phyloP scores from a whole-genome alignment of 2,888 invertebrate genomes.

The Agrochola circellaris region DNA sequence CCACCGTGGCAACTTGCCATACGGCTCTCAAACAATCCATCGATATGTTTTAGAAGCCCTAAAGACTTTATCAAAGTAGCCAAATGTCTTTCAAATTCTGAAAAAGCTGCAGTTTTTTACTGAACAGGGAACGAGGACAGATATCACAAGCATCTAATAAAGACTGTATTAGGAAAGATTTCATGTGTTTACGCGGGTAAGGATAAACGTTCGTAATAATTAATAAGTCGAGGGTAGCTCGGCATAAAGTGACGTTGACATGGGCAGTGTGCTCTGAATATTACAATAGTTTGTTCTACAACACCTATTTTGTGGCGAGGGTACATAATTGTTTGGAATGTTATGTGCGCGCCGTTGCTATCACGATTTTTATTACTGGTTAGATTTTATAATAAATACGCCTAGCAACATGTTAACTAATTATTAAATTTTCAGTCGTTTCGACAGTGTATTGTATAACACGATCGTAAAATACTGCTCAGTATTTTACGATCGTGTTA shows the following conservation, averaged over 20 bases:
- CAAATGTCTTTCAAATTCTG: background rate
- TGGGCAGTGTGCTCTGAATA: conserved; percentile 67
- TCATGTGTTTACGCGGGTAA: conserved; percentile 57
- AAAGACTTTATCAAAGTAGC: background rate
- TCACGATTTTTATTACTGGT: conserved; percentile 42
- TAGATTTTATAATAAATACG: conserved; percentile 12
- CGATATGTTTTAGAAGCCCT: conserved; percentile 12
- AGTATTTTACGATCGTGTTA: conserved; percentile 7
- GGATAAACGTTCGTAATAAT: conserved; percentile 63
- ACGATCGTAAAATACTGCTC: no score
- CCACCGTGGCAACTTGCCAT: background rate
- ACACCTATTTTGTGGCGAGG: conserved; percentile 66
- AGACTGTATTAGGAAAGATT: conserved; percentile 62
- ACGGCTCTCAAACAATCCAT: background rate
- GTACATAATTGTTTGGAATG: conserved; percentile 72
- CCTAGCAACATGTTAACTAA: background rate
- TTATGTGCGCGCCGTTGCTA: conserved; percentile 53
- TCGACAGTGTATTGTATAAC: no score
- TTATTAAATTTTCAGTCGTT: background rate
- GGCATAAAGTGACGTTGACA: conserved; percentile 59
- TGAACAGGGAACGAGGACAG: background rate
- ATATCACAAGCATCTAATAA: conserved; percentile 49
- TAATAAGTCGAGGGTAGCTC: conserved; percentile 56
- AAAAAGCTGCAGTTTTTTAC: background rate
- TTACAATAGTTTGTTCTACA: conserved; percentile 64